Evolutionary conservation across 2,113 vertebrate genomes (phyloP).

Genomic region (Prinia subflava): DNA sequence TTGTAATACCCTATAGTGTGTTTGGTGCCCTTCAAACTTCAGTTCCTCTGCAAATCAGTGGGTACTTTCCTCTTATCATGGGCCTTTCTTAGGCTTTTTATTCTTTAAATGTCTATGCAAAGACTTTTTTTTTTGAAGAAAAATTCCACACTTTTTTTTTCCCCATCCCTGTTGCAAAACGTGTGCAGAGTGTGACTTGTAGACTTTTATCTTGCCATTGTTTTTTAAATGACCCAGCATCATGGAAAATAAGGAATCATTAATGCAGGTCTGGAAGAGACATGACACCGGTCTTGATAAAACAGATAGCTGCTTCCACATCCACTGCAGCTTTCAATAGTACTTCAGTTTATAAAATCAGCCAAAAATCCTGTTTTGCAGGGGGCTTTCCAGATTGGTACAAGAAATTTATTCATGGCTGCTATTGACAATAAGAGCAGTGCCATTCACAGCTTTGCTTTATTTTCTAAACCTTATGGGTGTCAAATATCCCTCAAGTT

Average conservation of each 20-base stretch:
- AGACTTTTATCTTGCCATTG: not conserved
- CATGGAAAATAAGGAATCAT: constrained; percentile 58
- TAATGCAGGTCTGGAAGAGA: constrained; percentile 56
- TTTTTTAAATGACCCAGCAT: constrained; percentile 33
- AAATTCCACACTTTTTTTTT: not conserved
- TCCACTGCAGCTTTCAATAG: constrained; percentile 31
- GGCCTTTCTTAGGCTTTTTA: not conserved
- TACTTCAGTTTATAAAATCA: constrained; percentile 35
- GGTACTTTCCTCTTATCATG: not conserved
- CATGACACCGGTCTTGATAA: constrained; percentile 45
- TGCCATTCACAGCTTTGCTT: not conserved
- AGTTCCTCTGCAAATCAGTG: not conserved
- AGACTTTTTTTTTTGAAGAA: not conserved
- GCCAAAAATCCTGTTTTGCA: not conserved
- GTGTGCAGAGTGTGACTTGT: not conserved
- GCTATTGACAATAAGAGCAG: not conserved
- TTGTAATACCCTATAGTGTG: not conserved
- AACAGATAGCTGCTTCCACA: constrained; percentile 44
- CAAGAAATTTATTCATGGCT: not conserved
- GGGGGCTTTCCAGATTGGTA: not conserved
- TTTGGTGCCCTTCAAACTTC: not conserved
- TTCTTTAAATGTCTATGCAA: not conserved
- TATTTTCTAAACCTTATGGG: not conserved
- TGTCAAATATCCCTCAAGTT: constrained; percentile 39
- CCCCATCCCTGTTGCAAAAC: not conserved